Conservation (phyloP, 2,113 vertebrate genomes). For the Nannobrachium achirus region DNA sequence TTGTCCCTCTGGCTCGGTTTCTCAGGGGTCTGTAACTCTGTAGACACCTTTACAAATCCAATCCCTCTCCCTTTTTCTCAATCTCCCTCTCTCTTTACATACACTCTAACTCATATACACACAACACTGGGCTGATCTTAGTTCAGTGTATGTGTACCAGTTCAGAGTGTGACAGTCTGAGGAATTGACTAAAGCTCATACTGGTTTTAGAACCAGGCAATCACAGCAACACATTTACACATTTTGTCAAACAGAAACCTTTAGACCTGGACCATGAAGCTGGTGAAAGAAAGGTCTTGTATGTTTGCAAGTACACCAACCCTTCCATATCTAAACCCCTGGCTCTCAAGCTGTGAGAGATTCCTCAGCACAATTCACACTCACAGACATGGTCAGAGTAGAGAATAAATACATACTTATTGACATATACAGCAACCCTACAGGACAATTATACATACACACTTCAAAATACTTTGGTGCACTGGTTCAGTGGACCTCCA, state of each 20-base stretch:
- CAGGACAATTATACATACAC: slow-evolving; percentile 15
- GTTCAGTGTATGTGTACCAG: neutral
- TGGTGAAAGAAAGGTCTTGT: slow-evolving; percentile 69
- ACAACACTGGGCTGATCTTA: too few relatives aligned
- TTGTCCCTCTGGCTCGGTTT: slow-evolving; percentile 44
- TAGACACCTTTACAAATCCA: slow-evolving; percentile 49
- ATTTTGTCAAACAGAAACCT: slow-evolving; percentile 60
- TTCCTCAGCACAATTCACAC: slow-evolving; percentile 50
- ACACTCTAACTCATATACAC: too few relatives aligned
- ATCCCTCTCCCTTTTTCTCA: slow-evolving; percentile 24
- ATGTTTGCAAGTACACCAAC: slow-evolving; percentile 50
- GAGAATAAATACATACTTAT: slow-evolving; percentile 34
- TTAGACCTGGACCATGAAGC: slow-evolving; percentile 39
- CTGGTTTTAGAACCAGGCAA: slow-evolving; percentile 32
- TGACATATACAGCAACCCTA: slow-evolving; percentile 5
- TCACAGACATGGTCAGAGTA: slow-evolving; percentile 38
- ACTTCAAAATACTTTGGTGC: slow-evolving; percentile 53
- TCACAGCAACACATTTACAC: slow-evolving; percentile 62
- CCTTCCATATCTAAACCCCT: slow-evolving; percentile 38
- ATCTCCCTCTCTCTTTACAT: too few relatives aligned
- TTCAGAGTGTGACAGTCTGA: neutral
- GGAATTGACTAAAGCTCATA: neutral
- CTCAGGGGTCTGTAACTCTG: slow-evolving; percentile 48
- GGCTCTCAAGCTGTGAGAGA: slow-evolving; percentile 58
- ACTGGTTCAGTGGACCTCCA: neutral